These are phyloP conservation scores for Bombus confusus DNA, from an alignment of 1,140 invertebrate genomes.

Conservation along the genomic window DNA sequence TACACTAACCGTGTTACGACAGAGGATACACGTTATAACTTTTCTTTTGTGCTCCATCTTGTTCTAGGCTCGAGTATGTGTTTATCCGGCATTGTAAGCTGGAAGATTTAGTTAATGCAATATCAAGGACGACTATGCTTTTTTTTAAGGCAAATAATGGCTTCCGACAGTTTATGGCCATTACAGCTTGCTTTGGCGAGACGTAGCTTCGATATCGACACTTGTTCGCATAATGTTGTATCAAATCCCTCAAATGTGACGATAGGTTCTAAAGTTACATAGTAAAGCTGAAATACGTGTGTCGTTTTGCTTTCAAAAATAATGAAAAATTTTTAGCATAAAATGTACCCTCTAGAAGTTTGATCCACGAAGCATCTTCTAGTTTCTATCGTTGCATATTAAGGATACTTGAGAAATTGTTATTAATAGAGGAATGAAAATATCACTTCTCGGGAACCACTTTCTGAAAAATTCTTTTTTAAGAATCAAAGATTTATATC, in stretches of 20 bases:
- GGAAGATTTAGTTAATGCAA: background rate
- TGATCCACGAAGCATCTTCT: background rate
- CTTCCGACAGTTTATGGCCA: background rate
- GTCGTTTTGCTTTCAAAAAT: background rate
- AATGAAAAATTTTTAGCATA: background rate
- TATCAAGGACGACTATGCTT: background rate
- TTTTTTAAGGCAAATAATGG: background rate
- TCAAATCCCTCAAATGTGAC: background rate
- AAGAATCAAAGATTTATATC: no score
- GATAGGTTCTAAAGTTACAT: no score
- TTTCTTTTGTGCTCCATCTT: background rate
- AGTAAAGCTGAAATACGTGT: background rate
- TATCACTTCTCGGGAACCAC: no score
- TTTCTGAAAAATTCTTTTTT: no score
- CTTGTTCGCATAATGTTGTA: constrained; percentile 1
- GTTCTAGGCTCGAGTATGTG: background rate
- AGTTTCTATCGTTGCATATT: background rate
- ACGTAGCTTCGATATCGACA: background rate
- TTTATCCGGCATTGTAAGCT: background rate
- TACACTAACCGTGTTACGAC: background rate
- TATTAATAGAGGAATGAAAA: background rate
- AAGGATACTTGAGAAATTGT: background rate
- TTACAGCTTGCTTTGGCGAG: background rate
- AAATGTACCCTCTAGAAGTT: background rate
- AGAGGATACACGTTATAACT: background rate